Conservation (phyloP, 2,113 vertebrate genomes). For the human (Homo sapiens) region DNA sequence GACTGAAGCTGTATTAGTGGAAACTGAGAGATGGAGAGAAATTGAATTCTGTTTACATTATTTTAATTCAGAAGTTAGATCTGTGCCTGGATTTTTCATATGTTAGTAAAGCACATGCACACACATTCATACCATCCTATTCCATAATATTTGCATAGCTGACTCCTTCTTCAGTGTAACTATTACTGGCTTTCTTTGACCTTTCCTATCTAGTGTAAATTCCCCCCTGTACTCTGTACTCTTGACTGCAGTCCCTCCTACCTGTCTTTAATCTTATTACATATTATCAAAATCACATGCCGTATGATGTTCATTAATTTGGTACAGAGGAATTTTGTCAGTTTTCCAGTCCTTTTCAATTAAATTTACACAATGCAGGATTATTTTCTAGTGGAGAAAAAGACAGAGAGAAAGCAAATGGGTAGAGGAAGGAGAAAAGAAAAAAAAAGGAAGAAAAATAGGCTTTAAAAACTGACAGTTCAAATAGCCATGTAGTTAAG, state of each 20-base stretch:
- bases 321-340: background rate
- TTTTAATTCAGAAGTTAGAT: background rate
- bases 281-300: background rate
- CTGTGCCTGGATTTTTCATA: background rate
- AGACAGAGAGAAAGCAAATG: background rate
- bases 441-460: background rate
- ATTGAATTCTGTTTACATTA: background rate
- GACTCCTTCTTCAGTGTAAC: background rate
- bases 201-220: background rate
- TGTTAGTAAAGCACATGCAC: background rate
- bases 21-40: background rate
- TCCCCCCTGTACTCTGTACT: background rate
- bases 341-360: background rate
- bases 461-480: background rate
- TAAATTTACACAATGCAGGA: background rate
- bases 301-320: background rate
- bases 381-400: background rate
- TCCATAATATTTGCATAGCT: background rate
- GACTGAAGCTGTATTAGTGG: background rate
- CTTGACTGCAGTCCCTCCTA: background rate
- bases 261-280: background rate
- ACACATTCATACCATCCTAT: background rate
- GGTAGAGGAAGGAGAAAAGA: fast-evolving
- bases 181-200: background rate
- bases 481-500: background rate